Conservation (phyloP, 2,113 vertebrate genomes). For the Tapirus terrestris region DNA sequence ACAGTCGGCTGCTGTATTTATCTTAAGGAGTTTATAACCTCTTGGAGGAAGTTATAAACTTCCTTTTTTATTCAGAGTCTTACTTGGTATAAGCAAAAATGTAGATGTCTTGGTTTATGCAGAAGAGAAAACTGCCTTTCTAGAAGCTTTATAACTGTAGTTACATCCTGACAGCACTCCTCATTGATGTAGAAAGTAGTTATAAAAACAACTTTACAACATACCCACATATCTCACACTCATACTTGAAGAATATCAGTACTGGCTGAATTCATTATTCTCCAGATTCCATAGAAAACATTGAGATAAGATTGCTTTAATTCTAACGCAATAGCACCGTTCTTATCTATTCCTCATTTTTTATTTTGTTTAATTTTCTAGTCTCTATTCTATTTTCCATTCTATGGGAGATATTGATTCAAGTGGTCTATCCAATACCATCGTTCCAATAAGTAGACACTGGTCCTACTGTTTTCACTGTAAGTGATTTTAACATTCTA, state of each 20-base stretch:
- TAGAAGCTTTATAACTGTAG: neutral
- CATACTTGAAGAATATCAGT: neutral
- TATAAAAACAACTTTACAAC: neutral
- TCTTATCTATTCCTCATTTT: neutral
- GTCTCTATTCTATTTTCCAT: neutral
- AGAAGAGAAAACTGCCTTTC: neutral
- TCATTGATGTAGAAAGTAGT: neutral
- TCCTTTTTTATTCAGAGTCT: slow-evolving; percentile 34
- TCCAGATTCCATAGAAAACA: neutral
- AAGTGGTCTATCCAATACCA: neutral
- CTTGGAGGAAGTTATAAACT: slow-evolving; percentile 64
- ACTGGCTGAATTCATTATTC: neutral
- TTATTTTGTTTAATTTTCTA: neutral
- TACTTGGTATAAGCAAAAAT: slow-evolving; percentile 32
- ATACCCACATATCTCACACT: accelerated
- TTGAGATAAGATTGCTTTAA: neutral
- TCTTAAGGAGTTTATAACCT: slow-evolving; percentile 55
- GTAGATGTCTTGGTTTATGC: neutral
- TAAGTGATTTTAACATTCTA: neutral
- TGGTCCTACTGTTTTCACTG: neutral
- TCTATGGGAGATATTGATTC: neutral
- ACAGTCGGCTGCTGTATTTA: slow-evolving; percentile 39
- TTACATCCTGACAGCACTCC: accelerated
- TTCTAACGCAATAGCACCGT: neutral
- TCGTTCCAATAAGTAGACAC: neutral